phyloP scores from a whole-genome alignment of 1,140 invertebrate species.

The Rhizoglyphus robini region DNA sequence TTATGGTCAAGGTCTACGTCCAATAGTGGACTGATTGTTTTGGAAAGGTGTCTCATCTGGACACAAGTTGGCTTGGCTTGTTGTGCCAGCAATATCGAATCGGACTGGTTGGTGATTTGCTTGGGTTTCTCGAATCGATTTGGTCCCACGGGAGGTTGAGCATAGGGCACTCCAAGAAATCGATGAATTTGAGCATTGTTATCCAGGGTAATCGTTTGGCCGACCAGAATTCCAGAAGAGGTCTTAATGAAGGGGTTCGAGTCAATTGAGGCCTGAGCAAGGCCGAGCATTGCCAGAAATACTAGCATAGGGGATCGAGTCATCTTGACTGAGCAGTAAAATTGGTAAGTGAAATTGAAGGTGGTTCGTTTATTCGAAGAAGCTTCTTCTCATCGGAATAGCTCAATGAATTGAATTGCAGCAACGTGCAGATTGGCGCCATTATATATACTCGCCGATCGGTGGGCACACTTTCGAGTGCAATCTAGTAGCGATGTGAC shows the following conservation, averaged over 20 bases:
- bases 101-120: neutral
- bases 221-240: constrained; percentile 5
- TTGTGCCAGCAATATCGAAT: constrained; percentile 8
- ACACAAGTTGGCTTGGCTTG: constrained; percentile 25
- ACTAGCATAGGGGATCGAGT: too few relatives aligned
- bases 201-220: neutral
- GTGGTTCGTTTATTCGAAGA: neutral
- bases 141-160: constrained; percentile 26
- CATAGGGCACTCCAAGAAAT: constrained; percentile 30
- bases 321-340: neutral
- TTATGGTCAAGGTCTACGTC: constrained; percentile 18
- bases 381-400: too few relatives aligned
- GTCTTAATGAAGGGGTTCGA: constrained; percentile 1
- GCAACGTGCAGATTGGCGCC: neutral
- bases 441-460: too few relatives aligned
- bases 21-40: constrained; percentile 25
- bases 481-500: too few relatives aligned
- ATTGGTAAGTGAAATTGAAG: neutral
- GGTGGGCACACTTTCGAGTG: too few relatives aligned
- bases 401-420: neutral
- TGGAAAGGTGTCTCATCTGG: constrained; percentile 26
- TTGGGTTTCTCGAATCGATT: constrained; percentile 25
- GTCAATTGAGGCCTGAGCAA: neutral
- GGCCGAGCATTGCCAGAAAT: neutral
- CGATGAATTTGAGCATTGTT: neutral